These are phyloP conservation scores for Jacana jacana DNA, from an alignment of 2,113 vertebrate species.

Conservation along the genomic window DNA sequence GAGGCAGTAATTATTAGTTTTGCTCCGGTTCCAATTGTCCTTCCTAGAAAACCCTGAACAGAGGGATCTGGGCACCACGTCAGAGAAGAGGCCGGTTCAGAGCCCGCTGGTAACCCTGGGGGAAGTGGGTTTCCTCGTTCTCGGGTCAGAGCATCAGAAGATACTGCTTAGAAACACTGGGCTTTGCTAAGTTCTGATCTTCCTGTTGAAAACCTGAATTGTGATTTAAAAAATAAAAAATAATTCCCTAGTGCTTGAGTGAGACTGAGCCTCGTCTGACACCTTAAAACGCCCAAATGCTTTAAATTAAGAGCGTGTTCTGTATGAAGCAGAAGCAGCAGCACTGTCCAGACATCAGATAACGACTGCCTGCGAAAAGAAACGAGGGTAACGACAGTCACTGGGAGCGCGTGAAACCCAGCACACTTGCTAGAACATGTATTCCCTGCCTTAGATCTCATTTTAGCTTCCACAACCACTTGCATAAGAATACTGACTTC, in stretches of 20 bases:
- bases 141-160: background rate
- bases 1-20: background rate
- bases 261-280: background rate
- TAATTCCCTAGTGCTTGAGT: background rate
- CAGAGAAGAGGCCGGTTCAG: rapidly evolving
- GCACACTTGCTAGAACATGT: slow-evolving; percentile 71
- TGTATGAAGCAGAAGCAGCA: background rate
- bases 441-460: slow-evolving; percentile 51
- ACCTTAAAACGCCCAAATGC: background rate
- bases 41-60: background rate
- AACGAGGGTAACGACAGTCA: slow-evolving; percentile 63
- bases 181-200: background rate
- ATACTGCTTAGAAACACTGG: background rate
- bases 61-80: rapidly evolving
- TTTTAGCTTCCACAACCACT: slow-evolving; percentile 69
- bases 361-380: background rate
- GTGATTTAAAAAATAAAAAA: background rate
- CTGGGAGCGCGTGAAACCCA: background rate
- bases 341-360: background rate
- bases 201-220: background rate
- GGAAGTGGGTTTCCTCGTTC: background rate
- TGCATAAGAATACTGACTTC: slow-evolving; percentile 70
- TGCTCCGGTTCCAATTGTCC: background rate
- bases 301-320: background rate
- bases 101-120: background rate